A percentile compares a stretch with the other conserved stretches of the same genome.
Evolutionary conservation across 2,888 invertebrate genomes (phyloP).

Genomic region (Diadegma fenestrale): DNA sequence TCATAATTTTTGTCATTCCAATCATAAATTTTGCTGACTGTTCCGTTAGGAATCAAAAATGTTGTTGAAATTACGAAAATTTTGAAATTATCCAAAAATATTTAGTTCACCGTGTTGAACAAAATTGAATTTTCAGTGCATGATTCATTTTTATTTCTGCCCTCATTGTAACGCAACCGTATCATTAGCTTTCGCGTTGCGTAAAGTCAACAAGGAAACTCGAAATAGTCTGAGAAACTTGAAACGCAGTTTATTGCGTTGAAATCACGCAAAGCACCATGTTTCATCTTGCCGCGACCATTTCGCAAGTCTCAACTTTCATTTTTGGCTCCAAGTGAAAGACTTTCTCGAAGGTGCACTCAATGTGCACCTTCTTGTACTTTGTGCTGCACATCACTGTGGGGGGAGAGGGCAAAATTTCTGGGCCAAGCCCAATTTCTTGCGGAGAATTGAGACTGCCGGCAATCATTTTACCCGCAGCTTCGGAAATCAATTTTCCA

Average conservation of each 20-base stretch:
- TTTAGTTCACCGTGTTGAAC: too few relatives aligned
- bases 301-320: constrained; percentile 37
- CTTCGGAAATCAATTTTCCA: background rate
- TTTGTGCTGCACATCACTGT: background rate
- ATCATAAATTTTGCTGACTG: too few relatives aligned
- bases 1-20: too few relatives aligned
- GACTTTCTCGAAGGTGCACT: background rate
- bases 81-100: too few relatives aligned
- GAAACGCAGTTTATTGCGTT: background rate
- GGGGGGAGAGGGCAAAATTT: background rate
- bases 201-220: background rate
- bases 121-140: too few relatives aligned
- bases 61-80: too few relatives aligned
- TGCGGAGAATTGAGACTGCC: background rate
- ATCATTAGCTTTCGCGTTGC: background rate
- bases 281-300: background rate
- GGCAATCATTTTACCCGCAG: background rate
- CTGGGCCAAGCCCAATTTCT: background rate
- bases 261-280: background rate
- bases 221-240: constrained; percentile 4
- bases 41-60: too few relatives aligned
- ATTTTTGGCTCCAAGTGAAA: constrained; percentile 8
- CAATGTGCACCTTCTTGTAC: background rate
- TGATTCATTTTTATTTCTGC: background rate
- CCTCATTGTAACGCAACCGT: background rate